Evolutionary conservation across 2,888 invertebrate species (phyloP), one percentile per base, ranked within the genome.

Genomic region (Mythimna loreyi): DNA sequence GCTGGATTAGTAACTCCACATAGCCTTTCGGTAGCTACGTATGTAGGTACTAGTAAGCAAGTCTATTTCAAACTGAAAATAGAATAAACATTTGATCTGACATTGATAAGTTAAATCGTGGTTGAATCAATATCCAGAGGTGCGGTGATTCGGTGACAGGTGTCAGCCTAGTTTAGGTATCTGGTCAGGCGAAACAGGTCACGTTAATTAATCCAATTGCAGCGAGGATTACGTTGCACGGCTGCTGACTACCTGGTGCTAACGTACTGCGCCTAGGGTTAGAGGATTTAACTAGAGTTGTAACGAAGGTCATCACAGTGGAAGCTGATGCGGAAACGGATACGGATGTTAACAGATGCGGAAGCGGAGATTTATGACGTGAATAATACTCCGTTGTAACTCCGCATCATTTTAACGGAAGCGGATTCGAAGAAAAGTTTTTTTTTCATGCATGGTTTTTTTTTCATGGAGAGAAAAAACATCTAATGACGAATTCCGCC

Each of bases 151-250:
- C 40, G 5, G 45, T 58, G 61, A 55, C 45, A 60, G 43, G 63
- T 53, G 52, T 50, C 69, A 67, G 58, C 67, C 56, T 69, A 71
- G 70, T 68, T 71, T 57, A n/a, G n/a, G n/a, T n/a, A 64, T 60
- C 65, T 61, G 64, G 45, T 62, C 13, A 25, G 25, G 25, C 28
- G 59, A 73, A 71, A 75, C 71, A 57, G 71, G 71, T 69, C 82
- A 66, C 67, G 61, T 57, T 68, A 50, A 64, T 78, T 61, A 68
- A 74, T 75, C 80, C 49, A 72, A 79, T 72, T 68, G 67, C 57
- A 67, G 28, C 59, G 47, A 57, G 77, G 61, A 77, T 77, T 74
- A 74, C 36, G 40, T 36, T 62, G 47, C 62, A 65, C 45, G 43
- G 36, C 43, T 49, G 52, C n/a, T 45, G 33, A 56, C 50, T 61